Evolutionary conservation across 2,797 vertebrate species (phyloP).

Genomic region (Valencia hispanica): DNA sequence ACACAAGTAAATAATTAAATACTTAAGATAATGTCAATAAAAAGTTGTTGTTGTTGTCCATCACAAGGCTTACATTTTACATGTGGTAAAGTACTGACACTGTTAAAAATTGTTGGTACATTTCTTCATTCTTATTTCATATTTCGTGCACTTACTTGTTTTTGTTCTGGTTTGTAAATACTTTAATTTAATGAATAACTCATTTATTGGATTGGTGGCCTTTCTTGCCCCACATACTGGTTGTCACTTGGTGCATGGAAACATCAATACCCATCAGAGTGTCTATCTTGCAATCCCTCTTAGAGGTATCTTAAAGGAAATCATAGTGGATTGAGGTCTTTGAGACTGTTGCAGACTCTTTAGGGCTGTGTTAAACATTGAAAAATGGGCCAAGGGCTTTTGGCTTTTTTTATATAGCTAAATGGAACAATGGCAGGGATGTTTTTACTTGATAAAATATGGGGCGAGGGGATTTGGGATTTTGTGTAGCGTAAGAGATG

Average conservation of each 20-base stretch:
- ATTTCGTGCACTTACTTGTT: not conserved
- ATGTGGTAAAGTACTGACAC: not conserved
- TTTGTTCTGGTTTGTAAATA: not conserved
- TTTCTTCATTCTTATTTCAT: not conserved
- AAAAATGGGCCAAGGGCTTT: constrained; percentile 68
- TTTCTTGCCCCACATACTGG: not conserved
- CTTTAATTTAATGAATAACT: not conserved
- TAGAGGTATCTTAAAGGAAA: constrained; percentile 10
- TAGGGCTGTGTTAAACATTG: constrained; percentile 44
- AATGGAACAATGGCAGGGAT: constrained; percentile 62
- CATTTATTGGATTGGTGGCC: not conserved
- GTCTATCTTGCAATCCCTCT: constrained; percentile 11
- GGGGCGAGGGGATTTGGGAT: constrained; percentile 65
- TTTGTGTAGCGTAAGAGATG: constrained; percentile 45
- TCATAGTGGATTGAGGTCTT: constrained; percentile 32
- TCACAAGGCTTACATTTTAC: not conserved
- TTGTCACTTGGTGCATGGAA: not conserved
- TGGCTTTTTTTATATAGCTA: constrained; percentile 54
- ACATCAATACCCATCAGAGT: constrained; percentile 12
- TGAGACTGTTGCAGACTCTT: constrained; percentile 44
- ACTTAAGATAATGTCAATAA: not conserved
- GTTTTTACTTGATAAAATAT: constrained; percentile 63
- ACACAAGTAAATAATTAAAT: not conserved
- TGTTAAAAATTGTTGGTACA: no score
- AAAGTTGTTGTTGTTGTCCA: no score